Percentiles rank a stretch among this genome's conserved stretches.
Conservation (phyloP, 2,797 vertebrate genomes). For the Oreochromis mossambicus region DNA sequence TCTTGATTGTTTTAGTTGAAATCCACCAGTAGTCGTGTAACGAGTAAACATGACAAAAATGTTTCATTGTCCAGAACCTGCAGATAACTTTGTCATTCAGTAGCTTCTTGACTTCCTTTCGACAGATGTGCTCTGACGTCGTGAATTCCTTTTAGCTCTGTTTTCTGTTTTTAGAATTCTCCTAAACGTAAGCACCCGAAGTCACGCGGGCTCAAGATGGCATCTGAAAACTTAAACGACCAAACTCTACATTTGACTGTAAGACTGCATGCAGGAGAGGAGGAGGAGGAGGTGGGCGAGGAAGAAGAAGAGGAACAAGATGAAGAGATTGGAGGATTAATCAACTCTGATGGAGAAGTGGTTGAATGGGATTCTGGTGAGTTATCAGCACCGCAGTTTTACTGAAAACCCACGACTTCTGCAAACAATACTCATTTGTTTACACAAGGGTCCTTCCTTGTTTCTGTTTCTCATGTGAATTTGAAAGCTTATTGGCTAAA, state of each 20-base stretch:
- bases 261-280: slow-evolving; percentile 43
- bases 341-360: slow-evolving; percentile 65
- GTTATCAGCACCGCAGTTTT: neutral
- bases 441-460: neutral
- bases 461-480: neutral
- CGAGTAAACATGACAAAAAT: neutral
- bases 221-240: slow-evolving; percentile 31
- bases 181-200: neutral
- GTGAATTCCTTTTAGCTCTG: neutral
- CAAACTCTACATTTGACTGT: slow-evolving; percentile 55
- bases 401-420: neutral
- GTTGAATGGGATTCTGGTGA: slow-evolving; percentile 59
- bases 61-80: neutral
- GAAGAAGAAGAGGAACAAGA: slow-evolving; percentile 4
- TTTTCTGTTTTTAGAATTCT: slow-evolving; percentile 32
- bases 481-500: neutral
- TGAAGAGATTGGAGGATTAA: slow-evolving; percentile 56
- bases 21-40: neutral
- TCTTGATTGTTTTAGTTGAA: neutral
- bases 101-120: neutral
- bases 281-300: neutral
- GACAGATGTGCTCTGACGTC: neutral
- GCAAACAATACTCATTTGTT: neutral
- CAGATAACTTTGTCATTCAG: neutral
- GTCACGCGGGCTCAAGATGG: slow-evolving; percentile 5